Conservation (phyloP, 2,113 vertebrate genomes). For the Poeciliopsis prolifica region DNA sequence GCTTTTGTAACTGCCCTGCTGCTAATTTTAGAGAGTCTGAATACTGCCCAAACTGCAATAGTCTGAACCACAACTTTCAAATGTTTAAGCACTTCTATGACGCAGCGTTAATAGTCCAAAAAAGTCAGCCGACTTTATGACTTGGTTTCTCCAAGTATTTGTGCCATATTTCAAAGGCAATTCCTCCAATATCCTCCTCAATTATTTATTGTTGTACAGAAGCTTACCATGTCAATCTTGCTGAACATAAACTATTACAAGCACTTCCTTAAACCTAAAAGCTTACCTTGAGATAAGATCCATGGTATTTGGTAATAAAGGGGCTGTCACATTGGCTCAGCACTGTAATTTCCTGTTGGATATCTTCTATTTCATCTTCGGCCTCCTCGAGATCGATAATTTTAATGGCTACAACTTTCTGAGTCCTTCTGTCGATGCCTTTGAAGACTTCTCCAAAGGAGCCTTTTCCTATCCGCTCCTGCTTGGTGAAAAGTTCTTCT, state of each 20-base stretch:
- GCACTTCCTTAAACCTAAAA: background rate
- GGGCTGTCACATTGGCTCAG: constrained; percentile 98
- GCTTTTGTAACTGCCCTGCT: background rate
- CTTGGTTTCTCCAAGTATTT: constrained; percentile 6
- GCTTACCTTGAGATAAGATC: constrained; percentile 97
- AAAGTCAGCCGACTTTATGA: constrained; percentile 4
- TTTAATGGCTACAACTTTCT: constrained; percentile 98
- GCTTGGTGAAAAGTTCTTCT: constrained; percentile 94
- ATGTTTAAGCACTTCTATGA: background rate
- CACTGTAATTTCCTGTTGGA: constrained; percentile 98
- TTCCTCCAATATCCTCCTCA: constrained; percentile 36
- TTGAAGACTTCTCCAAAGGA: constrained; percentile 99
- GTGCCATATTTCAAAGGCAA: constrained; percentile 25
- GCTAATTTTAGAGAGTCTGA: background rate
- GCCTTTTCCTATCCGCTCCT: constrained; percentile 96
- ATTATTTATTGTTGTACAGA: constrained; percentile 57
- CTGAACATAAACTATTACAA: background rate
- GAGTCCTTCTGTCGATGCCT: constrained; percentile 97
- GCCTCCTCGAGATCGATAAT: constrained; percentile 99
- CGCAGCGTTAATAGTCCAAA: background rate
- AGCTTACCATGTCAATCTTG: constrained; percentile 24
- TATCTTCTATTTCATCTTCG: constrained; percentile 98
- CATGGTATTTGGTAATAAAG: constrained; percentile 97
- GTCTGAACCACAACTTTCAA: background rate
- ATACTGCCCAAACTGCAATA: background rate